phyloP scores from a whole-genome alignment of 1,140 invertebrate genomes.

The Spodoptera litura region DNA sequence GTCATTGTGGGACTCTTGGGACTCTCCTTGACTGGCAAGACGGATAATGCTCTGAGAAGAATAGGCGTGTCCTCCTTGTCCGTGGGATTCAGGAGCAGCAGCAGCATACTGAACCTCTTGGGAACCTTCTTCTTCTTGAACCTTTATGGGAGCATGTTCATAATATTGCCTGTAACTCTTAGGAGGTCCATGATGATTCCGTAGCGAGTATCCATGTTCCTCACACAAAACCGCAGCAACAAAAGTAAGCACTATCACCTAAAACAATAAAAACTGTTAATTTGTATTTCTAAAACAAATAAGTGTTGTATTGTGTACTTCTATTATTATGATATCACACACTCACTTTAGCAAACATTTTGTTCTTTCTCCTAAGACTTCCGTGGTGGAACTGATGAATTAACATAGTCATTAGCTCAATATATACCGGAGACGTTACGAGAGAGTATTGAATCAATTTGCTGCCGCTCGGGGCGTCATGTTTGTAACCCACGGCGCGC shows the following conservation, averaged over 20 bases:
- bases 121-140: conserved; percentile 26
- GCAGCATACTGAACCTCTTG: conserved; percentile 21
- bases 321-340: conserved; percentile 37
- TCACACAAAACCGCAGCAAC: conserved; percentile 61
- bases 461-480: conserved; percentile 75
- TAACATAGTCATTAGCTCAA: conserved; percentile 82
- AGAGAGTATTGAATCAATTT: conserved; percentile 84
- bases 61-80: conserved; percentile 57
- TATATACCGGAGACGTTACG: conserved; percentile 85
- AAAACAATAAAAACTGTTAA: conserved; percentile 55
- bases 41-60: conserved; percentile 69
- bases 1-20: conserved; percentile 63
- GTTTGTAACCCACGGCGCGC: conserved; percentile 72
- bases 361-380: conserved; percentile 81
- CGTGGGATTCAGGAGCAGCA: conserved; percentile 40
- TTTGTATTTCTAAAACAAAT: conserved; percentile 16
- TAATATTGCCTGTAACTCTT: conserved; percentile 67
- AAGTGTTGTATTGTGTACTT: conserved; percentile 36
- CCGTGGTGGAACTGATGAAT: conserved; percentile 83
- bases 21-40: conserved; percentile 60
- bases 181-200: conserved; percentile 63
- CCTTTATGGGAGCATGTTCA: conserved; percentile 32
- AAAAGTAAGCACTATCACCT: conserved; percentile 69
- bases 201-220: conserved; percentile 69
- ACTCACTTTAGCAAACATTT: conserved; percentile 82